A percentile compares a stretch with the other conserved stretches of the same genome.
Conservation (phyloP, 2,888 invertebrate genomes). For the Halocaridina rubra region DNA sequence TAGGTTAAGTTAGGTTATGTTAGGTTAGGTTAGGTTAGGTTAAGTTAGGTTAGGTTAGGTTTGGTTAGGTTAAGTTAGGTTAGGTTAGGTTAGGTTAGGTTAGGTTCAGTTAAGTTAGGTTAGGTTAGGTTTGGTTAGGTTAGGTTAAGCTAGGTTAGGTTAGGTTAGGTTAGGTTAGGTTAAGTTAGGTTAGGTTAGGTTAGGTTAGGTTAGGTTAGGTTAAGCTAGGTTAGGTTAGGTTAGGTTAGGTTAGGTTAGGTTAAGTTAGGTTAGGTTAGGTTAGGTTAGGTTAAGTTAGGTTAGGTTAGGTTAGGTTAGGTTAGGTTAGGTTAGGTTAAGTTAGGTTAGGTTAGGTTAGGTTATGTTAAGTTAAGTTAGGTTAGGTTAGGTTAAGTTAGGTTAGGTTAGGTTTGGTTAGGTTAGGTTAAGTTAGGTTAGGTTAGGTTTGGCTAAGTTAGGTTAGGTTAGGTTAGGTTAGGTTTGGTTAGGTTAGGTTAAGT, state of each 20-base stretch:
- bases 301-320: conserved; percentile 1
- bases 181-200: conserved; percentile 13
- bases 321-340: conserved; percentile 11
- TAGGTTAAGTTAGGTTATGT: too few relatives aligned
- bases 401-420: too few relatives aligned
- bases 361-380: too few relatives aligned
- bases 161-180: conserved; percentile 10
- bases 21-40: too few relatives aligned
- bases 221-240: conserved; percentile 16
- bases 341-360: background rate
- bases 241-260: conserved; percentile 11
- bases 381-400: too few relatives aligned
- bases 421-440: too few relatives aligned
- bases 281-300: conserved; percentile 8
- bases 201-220: conserved; percentile 16
- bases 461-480: too few relatives aligned
- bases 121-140: conserved; percentile 4
- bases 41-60: background rate
- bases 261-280: conserved; percentile 24
- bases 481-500: too few relatives aligned
- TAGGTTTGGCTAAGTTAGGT: too few relatives aligned
- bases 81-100: background rate
- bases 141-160: background rate
- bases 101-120: background rate
- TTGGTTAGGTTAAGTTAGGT: background rate